Base-by-base conservation (phyloP, 2,113 vertebrate species). In the Thalassoma bifasciatum region DNA sequence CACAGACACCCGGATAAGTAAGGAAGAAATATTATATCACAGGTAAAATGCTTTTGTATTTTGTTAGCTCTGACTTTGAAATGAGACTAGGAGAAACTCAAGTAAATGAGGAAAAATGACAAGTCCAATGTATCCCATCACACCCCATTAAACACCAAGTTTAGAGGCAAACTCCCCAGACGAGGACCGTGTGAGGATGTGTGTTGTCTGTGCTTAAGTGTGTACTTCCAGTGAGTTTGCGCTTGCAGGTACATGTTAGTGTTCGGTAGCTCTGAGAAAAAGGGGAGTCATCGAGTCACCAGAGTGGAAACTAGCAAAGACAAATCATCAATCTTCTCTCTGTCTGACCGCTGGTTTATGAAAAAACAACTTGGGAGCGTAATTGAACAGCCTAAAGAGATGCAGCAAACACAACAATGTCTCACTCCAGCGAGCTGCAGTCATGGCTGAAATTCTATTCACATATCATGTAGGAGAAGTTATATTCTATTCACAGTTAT, bases 101-200 rank as follows among this genome's bases (percentile, higher is more conserved):
- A 60, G 81, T 70, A 88, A 89, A 92, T 86, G 85, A 91, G 77
- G 71, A 90, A 91, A 92, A 92, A 92, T 89, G 84, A 90, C 82
- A 85, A 76, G 86, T 38, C 85, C 69, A 69, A 92, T 89, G 88
- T 66, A 86, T 82, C 67, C 72, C 21, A 81, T 88, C 89, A 90
- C 91, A 78, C 79, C 79, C 86, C 91, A 91, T 93, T 93, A 91
- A 90, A 82, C 92, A 87, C 58, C 6, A 26, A 58, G 71, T 73
- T 82, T 74, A 23, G 62, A 87, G 67, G 66, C 58, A 17, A 72
- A 68, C 56, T 54, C 37, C 6, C 59, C 62, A 75, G 76, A 52
- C 23, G 53, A 53, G 36, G 72, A 49, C 69, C 12, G 42, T 19
- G 42, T 12, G 61, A 64, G 19, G 10, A 7, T 21, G 17, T 49